Evolutionary conservation across 2,888 invertebrate genomes (phyloP), one percentile per base, ranked within the genome.

Genomic region (Chydorus sphaericus): DNA sequence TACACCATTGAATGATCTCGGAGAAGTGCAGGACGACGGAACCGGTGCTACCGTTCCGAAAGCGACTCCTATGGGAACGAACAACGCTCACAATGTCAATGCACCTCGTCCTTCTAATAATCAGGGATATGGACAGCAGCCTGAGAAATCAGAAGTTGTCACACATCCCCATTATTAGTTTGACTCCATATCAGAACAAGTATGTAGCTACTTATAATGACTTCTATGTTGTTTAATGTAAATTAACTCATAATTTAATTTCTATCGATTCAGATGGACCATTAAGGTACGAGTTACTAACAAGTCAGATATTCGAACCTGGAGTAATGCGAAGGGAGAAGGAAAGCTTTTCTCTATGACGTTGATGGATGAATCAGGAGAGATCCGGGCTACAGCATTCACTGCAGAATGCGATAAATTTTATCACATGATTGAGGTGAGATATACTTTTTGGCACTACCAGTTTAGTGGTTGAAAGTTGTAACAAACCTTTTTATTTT

Each of bases 141-240:
- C 30, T 6, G 30, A 29, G n/a, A 50, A 30, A 30, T 30, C 50
- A n/a, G 39, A 28, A 14, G 14, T 56, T 36, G 37, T 55, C 11
- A 77, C 80, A 26, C 79, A 82, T 69, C 85, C n/a, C 91, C 0
- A 93, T 96, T 63, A 75, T 79, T 16, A 85, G 85, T 62, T 75
- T 96, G 11, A 93, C 88, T 62, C 94, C 94, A 1, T 96, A 93
- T 69, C 91, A 92, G 66, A 93, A 91, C 70, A 88, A 83, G 84
- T 84, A 68, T 33, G 55, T 57, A 5, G 10, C 4, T 20, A 44
- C 11, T 11, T 6, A 33, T 30, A 14, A 26, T 56, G 14, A n/a
- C n/a, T n/a, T n/a, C n/a, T 4, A n/a, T 37, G 38, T 18, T 48
- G 38, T 16, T 14, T 3, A 16, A 37, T 33, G 20, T 39, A 16